Evolutionary conservation across 2,113 vertebrate genomes (phyloP), one percentile per base, ranked within the genome.

Genomic region (Dicentrarchus labrax): DNA sequence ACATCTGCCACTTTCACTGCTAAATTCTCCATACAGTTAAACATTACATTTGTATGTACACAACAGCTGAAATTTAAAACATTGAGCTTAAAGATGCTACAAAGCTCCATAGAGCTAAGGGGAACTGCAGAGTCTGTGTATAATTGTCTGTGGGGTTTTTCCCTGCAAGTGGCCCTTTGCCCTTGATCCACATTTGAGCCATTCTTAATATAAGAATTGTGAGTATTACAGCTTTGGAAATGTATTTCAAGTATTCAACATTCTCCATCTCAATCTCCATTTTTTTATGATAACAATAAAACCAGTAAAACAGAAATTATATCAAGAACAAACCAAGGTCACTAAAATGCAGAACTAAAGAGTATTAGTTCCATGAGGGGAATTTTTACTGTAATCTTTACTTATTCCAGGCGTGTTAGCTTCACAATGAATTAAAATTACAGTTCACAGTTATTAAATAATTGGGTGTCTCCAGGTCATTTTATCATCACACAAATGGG

Each of bases 401-500:
- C 12, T 56, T 17, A 56, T 57, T 75, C 16, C 62, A 84, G 69
- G 13, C 38, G 43, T 4, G 39, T 38, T 60, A 48, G 21, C 13
- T 56, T 59, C 19, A 51, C 15, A 22, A 43, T 72, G 19, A 60
- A 64, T 36, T 47, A 1, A 30, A 85, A 82, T 70, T 24, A 45
- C 22, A 61, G 50, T 45, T 75, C 30, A 83, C 6, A 84, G 78
- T 57, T 61, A 78, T 75, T 38, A 82, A 65, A 61, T 59, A 60
- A 71, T 19, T 68, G 19, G n/a, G n/a, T 69, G 62, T 83, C 71
- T 39, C 15, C 1, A 21, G 74, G 84, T 78, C 41, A 78, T 74
- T 84, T 59, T 54, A 48, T 78, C 67, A 21, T 64, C 54, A 59
- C 70, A 22, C 47, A 54, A 90, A 86, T 51, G 24, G 53, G 36